Evolutionary conservation across 2,113 vertebrate genomes (phyloP).

Genomic region (Misgurnus mizolepis): DNA sequence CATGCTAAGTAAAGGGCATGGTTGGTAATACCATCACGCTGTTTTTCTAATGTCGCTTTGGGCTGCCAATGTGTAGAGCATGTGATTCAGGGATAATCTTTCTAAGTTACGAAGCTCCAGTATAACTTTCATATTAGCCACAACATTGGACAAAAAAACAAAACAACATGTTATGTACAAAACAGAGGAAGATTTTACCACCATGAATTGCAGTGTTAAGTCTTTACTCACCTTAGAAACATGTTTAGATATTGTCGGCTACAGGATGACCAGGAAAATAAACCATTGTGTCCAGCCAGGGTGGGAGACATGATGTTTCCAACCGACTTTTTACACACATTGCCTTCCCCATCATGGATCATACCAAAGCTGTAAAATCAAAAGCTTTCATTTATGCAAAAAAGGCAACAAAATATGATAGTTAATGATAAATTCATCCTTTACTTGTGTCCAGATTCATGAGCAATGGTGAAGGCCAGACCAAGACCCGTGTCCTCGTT

Average conservation of each 20-base stretch:
- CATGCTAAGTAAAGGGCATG: constrained; percentile 41
- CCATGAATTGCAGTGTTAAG: background rate
- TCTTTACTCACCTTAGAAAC: constrained; percentile 80
- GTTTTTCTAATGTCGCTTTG: constrained; percentile 11
- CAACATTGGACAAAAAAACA: background rate
- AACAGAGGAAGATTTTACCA: background rate
- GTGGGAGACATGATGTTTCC: constrained; percentile 94
- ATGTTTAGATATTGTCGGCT: constrained; percentile 87
- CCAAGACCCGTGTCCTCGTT: constrained; percentile 89
- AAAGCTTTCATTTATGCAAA: background rate
- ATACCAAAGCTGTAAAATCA: constrained; percentile 81
- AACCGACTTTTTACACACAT: constrained; percentile 86
- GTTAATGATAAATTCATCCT: constrained; percentile 21
- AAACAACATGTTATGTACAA: background rate
- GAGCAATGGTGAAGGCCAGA: constrained; percentile 89
- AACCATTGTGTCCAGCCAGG: constrained; percentile 84
- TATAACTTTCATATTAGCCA: background rate
- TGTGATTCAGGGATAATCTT: constrained; percentile 38
- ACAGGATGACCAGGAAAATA: constrained; percentile 91
- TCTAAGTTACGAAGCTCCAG: background rate
- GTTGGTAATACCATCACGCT: constrained; percentile 33
- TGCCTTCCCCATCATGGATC: constrained; percentile 91
- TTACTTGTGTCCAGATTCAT: constrained; percentile 94
- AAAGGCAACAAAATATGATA: background rate
- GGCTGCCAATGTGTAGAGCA: constrained; percentile 40